Conservation (phyloP, 2,113 vertebrate genomes). For the Sebastes schlegelii region DNA sequence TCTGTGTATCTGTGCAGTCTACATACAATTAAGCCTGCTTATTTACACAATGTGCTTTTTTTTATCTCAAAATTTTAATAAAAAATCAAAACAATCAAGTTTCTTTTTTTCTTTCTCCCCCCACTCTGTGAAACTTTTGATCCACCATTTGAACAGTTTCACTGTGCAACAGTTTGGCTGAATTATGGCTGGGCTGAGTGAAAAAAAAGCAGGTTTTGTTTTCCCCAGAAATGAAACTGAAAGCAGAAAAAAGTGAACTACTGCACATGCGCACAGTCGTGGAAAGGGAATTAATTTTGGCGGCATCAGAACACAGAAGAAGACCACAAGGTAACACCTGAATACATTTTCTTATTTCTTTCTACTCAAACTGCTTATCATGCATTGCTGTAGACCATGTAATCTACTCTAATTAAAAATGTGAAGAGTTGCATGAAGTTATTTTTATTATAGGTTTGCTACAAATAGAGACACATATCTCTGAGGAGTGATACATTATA, state of each 20-base stretch:
- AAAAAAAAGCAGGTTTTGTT: not conserved
- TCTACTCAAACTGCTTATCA: too few relatives aligned
- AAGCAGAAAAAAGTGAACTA: not conserved
- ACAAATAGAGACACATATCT: too few relatives aligned
- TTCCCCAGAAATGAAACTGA: conserved; percentile 19
- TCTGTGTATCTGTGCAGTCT: not conserved
- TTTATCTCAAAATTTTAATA: not conserved
- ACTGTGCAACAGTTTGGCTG: not conserved
- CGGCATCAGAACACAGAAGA: not conserved
- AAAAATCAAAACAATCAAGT: not conserved
- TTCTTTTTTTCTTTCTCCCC: not conserved
- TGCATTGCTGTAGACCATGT: not conserved
- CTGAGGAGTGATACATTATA: too few relatives aligned
- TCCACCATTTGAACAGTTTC: not conserved
- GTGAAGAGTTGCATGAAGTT: not conserved
- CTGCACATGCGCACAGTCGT: not conserved
- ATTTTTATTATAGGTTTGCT: not conserved
- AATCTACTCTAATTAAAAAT: not conserved
- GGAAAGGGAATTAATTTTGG: too few relatives aligned
- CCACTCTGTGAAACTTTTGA: not conserved
- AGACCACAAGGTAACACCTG: not conserved
- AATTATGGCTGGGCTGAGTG: not conserved
- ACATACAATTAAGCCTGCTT: not conserved
- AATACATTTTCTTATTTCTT: not conserved
- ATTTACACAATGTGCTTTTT: not conserved